Evolutionary conservation across 2,113 vertebrate species (phyloP), one percentile per base, ranked within the genome.

Genomic region (Lates calcarifer): DNA sequence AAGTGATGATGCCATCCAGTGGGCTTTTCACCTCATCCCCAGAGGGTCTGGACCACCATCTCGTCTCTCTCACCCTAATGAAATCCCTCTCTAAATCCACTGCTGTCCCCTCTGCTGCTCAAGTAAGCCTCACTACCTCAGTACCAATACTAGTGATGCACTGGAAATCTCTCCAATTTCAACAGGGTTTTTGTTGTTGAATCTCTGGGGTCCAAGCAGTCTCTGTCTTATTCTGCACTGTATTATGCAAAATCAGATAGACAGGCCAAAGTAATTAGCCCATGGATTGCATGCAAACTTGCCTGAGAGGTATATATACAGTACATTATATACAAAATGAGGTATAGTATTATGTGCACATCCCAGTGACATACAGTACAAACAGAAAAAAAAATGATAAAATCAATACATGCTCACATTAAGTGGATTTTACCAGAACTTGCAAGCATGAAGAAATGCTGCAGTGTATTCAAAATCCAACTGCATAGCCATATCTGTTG

Each of bases 261-360:
- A 63, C 57, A 35, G 5, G 5, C 24, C 49, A 24, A 79, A 88
- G 31, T 88, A 90, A 92, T 91, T 88, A 91, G 79, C 80, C 86
- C 81, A 69, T 77, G 76, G 69, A 67, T 72, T 85, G 43, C 67
- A 88, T 85, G 43, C 68, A 88, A 84, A 78, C 39, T 63, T 70
- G 61, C 73, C 57, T 39, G 29, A 73, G 56, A 82, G 64, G 82
- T 75, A 47, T 55, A 41, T 41, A 37, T 37, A 37, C 10, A 63
- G 49, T 51, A 31, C 53, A 13, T 79, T 57, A 29, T 31, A 18
- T 20, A 33, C 33, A n/a, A n/a, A n/a, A 31, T 58, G 56, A 31
- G 56, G 56, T 10, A 31, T 49, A 49, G 6, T 49, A 22, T 18
- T 39, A 57, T 37, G n/a, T 35, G 58, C 41, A 53, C 41, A 85